Conservation (phyloP, 2,888 invertebrate genomes). For the Amphipoea lucens region DNA sequence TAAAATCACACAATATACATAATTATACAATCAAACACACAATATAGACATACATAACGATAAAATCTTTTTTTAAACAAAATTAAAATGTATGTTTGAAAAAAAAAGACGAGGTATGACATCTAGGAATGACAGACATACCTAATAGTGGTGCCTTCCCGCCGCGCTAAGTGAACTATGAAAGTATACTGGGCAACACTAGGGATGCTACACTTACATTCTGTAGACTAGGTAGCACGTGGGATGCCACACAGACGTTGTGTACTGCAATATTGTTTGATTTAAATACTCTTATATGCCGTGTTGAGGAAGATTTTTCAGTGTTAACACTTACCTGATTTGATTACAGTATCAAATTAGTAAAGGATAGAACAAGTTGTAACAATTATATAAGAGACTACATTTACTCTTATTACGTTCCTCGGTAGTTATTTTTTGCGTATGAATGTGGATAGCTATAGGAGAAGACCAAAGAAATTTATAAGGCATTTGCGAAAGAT, state of each 20-base stretch:
- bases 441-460: background rate
- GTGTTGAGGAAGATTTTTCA: slow-evolving; percentile 19
- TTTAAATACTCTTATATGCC: slow-evolving; percentile 13
- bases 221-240: background rate
- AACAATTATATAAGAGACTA: background rate
- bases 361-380: background rate
- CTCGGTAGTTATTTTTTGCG: background rate
- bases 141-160: too few species aligned
- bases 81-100: too few species aligned
- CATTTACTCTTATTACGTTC: background rate
- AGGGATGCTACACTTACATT: slow-evolving; percentile 17
- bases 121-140: too few species aligned
- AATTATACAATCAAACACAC: background rate
- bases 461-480: too few species aligned
- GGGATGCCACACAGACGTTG: background rate
- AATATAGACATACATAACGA: too few species aligned
- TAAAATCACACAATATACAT: too few species aligned
- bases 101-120: too few species aligned
- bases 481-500: background rate
- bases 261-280: background rate
- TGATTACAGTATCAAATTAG: background rate
- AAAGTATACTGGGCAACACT: slow-evolving; percentile 32
- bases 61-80: too few species aligned
- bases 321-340: slow-evolving; percentile 16
- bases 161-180: slow-evolving; percentile 59